A percentile compares a stretch with the other conserved stretches of the same genome.
Conservation (phyloP, 2,113 vertebrate species). For the Perca flavescens region DNA sequence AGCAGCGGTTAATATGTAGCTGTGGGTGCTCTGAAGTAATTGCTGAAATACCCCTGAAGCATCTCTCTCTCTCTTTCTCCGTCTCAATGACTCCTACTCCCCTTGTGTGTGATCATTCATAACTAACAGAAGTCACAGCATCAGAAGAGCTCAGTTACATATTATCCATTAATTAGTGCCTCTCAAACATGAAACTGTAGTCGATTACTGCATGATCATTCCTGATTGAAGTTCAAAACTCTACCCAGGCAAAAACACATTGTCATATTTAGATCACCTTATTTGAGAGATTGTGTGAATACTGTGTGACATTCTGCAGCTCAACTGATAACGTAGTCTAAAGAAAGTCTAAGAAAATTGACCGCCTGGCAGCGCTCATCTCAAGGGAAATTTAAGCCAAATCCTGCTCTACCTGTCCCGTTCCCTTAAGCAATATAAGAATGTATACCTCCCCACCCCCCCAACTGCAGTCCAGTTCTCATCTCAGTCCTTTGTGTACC, state of each 20-base stretch:
- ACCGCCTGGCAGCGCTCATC: neutral
- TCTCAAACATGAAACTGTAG: neutral
- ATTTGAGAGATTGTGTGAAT: neutral
- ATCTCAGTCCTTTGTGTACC: neutral
- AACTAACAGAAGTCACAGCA: neutral
- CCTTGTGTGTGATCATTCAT: neutral
- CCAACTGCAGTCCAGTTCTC: neutral
- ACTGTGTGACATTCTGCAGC: neutral
- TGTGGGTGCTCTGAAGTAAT: constrained; percentile 1
- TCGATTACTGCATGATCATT: neutral
- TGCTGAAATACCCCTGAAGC: neutral
- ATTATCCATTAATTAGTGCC: neutral
- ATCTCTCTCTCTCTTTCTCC: neutral
- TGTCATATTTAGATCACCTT: neutral
- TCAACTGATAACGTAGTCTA: neutral
- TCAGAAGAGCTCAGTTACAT: neutral
- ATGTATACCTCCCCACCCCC: neutral
- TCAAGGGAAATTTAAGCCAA: constrained; percentile 48
- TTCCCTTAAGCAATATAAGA: neutral
- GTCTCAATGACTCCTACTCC: neutral
- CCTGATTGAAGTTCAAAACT: neutral
- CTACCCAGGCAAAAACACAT: neutral
- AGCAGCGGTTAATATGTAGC: neutral
- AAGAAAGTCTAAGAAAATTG: neutral
- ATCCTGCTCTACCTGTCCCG: constrained; percentile 33